A percentile compares a stretch with the other conserved stretches of the same genome.
Evolutionary conservation across 2,797 vertebrate genomes (phyloP).

Genomic region (Trachops cirrhosus): DNA sequence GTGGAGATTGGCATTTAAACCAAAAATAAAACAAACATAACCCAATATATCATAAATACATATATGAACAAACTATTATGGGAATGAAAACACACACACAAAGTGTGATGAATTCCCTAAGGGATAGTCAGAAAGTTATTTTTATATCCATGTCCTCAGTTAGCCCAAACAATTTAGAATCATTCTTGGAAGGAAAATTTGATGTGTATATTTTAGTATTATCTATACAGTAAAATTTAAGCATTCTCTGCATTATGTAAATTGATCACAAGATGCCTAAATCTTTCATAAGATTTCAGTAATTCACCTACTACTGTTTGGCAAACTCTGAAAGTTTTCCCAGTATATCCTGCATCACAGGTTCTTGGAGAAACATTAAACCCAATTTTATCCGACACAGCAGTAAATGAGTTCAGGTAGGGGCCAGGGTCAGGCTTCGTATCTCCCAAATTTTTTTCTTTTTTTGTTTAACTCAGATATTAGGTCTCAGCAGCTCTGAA

Average conservation of each 20-base stretch:
- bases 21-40: neutral
- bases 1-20: neutral
- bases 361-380: neutral
- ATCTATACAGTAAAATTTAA: slow-evolving; percentile 8
- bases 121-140: neutral
- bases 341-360: neutral
- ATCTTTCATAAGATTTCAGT: neutral
- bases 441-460: neutral
- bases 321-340: neutral
- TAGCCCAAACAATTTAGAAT: neutral
- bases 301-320: neutral
- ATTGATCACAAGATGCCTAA: neutral
- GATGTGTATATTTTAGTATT: neutral
- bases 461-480: slow-evolving; percentile 15
- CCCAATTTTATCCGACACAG: neutral
- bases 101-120: neutral
- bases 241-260: neutral
- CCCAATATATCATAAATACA: neutral
- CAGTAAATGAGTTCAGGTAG: neutral
- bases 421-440: neutral
- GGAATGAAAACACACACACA: neutral
- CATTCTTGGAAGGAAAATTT: neutral
- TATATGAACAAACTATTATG: neutral
- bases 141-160: neutral
- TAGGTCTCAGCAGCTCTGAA: neutral